Conservation (phyloP, 2,113 vertebrate species). For the Eonycteris spelaea region DNA sequence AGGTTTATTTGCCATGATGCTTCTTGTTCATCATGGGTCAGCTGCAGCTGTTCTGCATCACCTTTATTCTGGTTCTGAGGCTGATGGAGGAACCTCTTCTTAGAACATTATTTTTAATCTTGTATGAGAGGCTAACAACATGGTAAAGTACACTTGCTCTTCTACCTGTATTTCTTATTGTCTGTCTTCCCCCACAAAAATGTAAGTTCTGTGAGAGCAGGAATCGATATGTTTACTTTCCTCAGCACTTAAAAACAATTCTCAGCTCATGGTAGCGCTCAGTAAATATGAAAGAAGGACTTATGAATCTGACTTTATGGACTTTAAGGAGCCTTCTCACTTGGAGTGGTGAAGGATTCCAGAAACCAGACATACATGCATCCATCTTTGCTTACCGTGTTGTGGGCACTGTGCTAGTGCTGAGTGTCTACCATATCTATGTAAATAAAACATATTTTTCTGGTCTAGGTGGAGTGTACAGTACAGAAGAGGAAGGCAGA, state of each 20-base stretch:
- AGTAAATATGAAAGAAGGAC: slow-evolving; percentile 19
- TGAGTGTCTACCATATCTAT: neutral
- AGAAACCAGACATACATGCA: neutral
- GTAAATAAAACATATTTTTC: neutral
- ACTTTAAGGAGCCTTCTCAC: neutral
- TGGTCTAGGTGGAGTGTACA: neutral
- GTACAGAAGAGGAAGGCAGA: neutral
- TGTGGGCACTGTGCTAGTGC: neutral
- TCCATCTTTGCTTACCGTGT: neutral
- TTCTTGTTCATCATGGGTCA: neutral
- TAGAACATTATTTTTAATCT: neutral
- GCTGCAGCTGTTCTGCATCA: neutral
- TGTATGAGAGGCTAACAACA: neutral
- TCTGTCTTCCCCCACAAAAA: neutral
- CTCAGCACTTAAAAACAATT: slow-evolving; percentile 22
- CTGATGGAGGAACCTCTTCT: neutral
- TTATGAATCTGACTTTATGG: slow-evolving; percentile 14
- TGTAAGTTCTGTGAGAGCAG: neutral
- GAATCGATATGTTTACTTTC: neutral
- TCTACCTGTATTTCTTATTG: neutral
- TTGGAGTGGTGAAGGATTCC: neutral
- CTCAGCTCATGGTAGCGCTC: neutral
- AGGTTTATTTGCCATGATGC: neutral
- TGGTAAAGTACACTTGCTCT: neutral
- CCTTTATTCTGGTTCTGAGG: neutral